These are phyloP conservation scores for Crocodylus rhombifer DNA, from an alignment of 2,797 vertebrate species.

Conservation along the genomic window DNA sequence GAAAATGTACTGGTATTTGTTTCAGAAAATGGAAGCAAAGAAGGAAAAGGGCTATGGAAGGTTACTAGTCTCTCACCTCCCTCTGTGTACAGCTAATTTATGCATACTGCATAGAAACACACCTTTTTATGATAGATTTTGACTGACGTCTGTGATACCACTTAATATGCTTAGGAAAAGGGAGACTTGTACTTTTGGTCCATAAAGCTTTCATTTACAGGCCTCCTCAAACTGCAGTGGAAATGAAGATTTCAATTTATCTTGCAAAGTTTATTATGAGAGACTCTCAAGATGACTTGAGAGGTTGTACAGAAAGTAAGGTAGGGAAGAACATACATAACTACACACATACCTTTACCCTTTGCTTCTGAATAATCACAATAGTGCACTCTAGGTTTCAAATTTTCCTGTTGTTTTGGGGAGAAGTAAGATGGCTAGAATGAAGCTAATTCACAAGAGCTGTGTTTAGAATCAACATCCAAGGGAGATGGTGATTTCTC, in stretches of 20 bases:
- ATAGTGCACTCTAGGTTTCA: not conserved
- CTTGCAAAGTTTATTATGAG: not conserved
- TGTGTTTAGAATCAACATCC: constrained; percentile 42
- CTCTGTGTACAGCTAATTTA: not conserved
- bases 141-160: constrained; percentile 9
- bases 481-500: not conserved
- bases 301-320: constrained; percentile 21
- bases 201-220: not conserved
- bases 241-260: constrained; percentile 28
- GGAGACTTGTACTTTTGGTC: not conserved
- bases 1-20: not conserved
- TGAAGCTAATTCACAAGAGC: constrained; percentile 26
- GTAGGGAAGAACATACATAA: not conserved
- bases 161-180: constrained; percentile 6
- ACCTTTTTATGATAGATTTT: not conserved
- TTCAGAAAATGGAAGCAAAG: not conserved
- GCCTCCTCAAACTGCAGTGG: not conserved
- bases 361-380: constrained; percentile 39
- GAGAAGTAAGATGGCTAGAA: constrained; percentile 41
- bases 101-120: not conserved
- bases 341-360: not conserved
- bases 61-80: not conserved
- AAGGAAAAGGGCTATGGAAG: not conserved
- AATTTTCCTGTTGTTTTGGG: constrained; percentile 17
- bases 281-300: constrained; percentile 31